Evolutionary conservation across 2,888 invertebrate genomes (phyloP).

Genomic region (Oeneis ivallda): DNA sequence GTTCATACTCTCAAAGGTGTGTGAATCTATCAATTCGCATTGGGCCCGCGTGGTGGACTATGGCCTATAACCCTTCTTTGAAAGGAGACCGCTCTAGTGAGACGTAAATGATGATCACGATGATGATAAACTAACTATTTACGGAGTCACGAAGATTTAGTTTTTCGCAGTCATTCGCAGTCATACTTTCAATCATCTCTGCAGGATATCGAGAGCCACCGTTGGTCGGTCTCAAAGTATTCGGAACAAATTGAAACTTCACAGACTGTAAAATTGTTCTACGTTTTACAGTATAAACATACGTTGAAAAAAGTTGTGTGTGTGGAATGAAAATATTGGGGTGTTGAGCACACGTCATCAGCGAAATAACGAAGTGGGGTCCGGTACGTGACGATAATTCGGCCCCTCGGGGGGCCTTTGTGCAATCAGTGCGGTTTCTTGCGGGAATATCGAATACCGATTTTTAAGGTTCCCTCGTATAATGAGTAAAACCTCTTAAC

Average conservation of each 20-base stretch:
- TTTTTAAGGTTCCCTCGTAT: conserved; percentile 46
- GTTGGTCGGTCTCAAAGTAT: neutral
- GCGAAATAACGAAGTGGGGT: conserved; percentile 71
- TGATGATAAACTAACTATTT: too few relatives aligned
- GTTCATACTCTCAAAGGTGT: too few relatives aligned
- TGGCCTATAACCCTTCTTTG: too few relatives aligned
- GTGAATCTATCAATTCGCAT: too few relatives aligned
- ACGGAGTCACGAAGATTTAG: neutral
- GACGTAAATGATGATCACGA: too few relatives aligned
- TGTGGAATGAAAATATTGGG: conserved; percentile 44
- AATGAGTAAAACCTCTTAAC: conserved; percentile 16
- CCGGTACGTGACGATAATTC: conserved; percentile 75
- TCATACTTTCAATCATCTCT: neutral
- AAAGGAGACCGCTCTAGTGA: too few relatives aligned
- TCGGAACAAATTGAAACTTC: conserved; percentile 13
- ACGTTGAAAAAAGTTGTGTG: conserved; percentile 40
- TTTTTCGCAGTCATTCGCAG: neutral
- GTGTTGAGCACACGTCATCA: conserved; percentile 48
- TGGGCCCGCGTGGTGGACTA: too few relatives aligned
- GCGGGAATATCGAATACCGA: conserved; percentile 49
- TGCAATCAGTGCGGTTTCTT: conserved; percentile 79
- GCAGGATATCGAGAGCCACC: neutral
- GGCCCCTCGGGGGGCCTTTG: conserved; percentile 74
- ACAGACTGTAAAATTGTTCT: conserved; percentile 7
- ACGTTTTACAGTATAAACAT: conserved; percentile 25